phyloP scores from a whole-genome alignment of 2,888 invertebrate species.

The Silvanus unidentatus region DNA sequence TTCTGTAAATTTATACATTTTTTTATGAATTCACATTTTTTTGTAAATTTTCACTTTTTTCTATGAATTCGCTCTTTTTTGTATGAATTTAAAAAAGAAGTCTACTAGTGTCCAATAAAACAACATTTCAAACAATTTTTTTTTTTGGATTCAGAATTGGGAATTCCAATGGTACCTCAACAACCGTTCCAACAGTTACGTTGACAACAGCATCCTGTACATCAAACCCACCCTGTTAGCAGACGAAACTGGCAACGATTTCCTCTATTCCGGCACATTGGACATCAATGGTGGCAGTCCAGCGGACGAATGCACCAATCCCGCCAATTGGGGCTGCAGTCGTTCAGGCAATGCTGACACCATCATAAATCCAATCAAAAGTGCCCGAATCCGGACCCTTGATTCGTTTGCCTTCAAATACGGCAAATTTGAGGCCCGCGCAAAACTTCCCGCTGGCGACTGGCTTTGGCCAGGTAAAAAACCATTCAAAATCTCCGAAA shows the following conservation, averaged over 20 bases:
- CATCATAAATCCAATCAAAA: constrained; percentile 60
- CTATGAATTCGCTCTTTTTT: too few relatives aligned
- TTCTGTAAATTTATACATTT: too few relatives aligned
- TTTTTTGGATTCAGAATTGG: constrained; percentile 51
- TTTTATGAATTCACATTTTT: too few relatives aligned
- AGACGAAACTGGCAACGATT: constrained; percentile 51
- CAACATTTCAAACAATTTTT: background rate
- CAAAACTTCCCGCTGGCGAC: constrained; percentile 65
- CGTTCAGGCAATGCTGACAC: constrained; percentile 50
- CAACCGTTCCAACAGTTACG: constrained; percentile 60
- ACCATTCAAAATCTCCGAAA: background rate
- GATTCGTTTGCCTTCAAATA: constrained; percentile 61
- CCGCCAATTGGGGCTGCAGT: constrained; percentile 51
- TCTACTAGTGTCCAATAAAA: too few relatives aligned
- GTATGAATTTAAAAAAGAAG: too few relatives aligned
- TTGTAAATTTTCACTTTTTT: too few relatives aligned
- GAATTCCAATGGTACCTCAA: constrained; percentile 67
- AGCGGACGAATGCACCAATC: constrained; percentile 56
- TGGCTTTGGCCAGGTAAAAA: constrained; percentile 58
- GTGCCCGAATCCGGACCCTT: constrained; percentile 58
- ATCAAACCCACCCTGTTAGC: constrained; percentile 58
- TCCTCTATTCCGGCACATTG: constrained; percentile 50
- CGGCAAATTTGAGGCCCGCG: constrained; percentile 58
- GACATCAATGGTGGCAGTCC: constrained; percentile 57
- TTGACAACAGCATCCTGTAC: constrained; percentile 52